Conservation (phyloP, 2,113 vertebrate genomes). For the Puma concolor region DNA sequence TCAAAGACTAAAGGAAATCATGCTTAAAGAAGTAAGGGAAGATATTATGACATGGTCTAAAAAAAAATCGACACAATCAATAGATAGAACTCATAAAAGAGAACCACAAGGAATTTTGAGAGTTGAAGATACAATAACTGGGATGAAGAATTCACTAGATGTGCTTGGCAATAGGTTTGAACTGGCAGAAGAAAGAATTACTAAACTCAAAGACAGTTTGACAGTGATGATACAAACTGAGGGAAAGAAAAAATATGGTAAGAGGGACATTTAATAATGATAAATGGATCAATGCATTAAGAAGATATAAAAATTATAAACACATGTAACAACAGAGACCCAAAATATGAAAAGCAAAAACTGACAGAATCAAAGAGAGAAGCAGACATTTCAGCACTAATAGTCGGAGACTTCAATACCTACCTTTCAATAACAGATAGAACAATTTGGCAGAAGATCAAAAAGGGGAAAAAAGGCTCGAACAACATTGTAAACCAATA, state of each 20-base stretch:
- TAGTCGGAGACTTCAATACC: neutral
- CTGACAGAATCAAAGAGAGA: neutral
- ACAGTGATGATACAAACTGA: neutral
- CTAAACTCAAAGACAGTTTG: neutral
- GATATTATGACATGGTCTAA: neutral
- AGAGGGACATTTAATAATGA: neutral
- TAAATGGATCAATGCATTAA: neutral
- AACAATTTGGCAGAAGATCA: neutral
- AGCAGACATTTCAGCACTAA: neutral
- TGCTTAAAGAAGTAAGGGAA: neutral
- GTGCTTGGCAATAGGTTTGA: neutral
- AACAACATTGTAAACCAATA: neutral
- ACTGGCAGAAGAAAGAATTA: neutral
- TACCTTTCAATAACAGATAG: neutral
- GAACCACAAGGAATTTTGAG: neutral
- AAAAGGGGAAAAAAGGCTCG: neutral
- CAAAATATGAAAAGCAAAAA: neutral
- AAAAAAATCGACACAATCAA: neutral
- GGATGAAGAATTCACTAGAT: neutral
- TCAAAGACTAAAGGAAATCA: neutral
- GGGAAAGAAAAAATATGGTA: neutral
- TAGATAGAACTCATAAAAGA: neutral
- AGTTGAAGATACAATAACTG: neutral
- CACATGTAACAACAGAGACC: neutral
- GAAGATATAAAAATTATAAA: neutral